Conservation (phyloP, 2,888 invertebrate species). For the Agrotis exclamationis region DNA sequence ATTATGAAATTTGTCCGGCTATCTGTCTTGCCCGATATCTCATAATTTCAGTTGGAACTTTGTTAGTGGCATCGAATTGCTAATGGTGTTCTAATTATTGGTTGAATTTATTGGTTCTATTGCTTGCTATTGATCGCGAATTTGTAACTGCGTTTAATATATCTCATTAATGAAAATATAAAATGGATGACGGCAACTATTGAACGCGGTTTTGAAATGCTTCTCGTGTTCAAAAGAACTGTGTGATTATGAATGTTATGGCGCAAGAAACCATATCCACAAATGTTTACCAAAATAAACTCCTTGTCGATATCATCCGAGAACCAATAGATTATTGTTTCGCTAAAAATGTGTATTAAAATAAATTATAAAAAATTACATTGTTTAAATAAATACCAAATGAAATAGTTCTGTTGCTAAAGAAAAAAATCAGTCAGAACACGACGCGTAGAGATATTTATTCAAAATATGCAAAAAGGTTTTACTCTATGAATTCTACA, state of each 20-base stretch:
- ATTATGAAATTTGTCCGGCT: constrained; percentile 36
- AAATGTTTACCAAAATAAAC: neutral
- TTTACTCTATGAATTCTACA: neutral
- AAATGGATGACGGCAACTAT: no score
- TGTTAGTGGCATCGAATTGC: constrained; percentile 5
- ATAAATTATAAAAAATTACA: no score
- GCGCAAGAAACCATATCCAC: neutral
- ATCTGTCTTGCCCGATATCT: constrained; percentile 37
- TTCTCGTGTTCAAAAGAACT: neutral
- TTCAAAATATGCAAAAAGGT: neutral
- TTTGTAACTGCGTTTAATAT: neutral
- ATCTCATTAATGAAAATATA: neutral
- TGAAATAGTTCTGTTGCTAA: no score
- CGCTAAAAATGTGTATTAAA: neutral
- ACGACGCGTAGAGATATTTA: no score
- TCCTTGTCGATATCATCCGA: neutral
- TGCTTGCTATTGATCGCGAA: neutral
- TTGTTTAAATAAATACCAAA: no score
- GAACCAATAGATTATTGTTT: neutral
- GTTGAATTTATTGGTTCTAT: neutral
- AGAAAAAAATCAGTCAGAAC: no score
- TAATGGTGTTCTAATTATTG: constrained; percentile 27
- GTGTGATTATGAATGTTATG: no score
- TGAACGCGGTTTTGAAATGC: neutral
- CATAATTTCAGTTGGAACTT: constrained; percentile 35